Conservation (phyloP, 1,140 invertebrate species). For the Hormaphis cornu region DNA sequence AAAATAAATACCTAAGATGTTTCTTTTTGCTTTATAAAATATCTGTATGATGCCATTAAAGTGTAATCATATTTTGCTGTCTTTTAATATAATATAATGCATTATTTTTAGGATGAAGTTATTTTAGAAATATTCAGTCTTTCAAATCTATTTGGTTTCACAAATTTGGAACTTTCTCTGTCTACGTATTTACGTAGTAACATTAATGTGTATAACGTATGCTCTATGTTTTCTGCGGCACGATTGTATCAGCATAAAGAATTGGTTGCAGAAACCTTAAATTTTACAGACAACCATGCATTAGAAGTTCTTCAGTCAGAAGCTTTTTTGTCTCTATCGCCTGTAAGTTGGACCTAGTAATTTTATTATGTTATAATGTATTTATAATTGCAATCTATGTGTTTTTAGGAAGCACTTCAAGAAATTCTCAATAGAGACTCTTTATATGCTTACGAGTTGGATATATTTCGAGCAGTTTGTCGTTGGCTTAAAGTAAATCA, state of each 20-base stretch:
- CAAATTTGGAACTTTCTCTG: constrained; percentile 79
- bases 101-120: constrained; percentile 58
- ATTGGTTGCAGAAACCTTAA: constrained; percentile 53
- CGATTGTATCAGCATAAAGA: constrained; percentile 58
- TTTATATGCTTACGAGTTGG: constrained; percentile 89
- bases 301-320: constrained; percentile 71
- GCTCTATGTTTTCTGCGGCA: constrained; percentile 85
- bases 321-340: constrained; percentile 72
- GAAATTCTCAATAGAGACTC: constrained; percentile 85
- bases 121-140: constrained; percentile 79
- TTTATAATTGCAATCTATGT: constrained; percentile 6
- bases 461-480: constrained; percentile 84
- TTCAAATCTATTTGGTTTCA: constrained; percentile 91
- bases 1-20: too few relatives aligned
- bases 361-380: background rate
- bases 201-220: constrained; percentile 79
- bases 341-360: constrained; percentile 48
- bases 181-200: constrained; percentile 86
- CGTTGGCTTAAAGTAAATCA: constrained; percentile 73
- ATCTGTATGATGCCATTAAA: too few relatives aligned
- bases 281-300: constrained; percentile 83
- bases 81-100: too few relatives aligned
- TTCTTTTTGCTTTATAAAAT: too few relatives aligned
- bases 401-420: constrained; percentile 56
- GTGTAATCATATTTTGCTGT: background rate